phyloP scores from a whole-genome alignment of 2,797 vertebrate genomes.

The Thripadectes ignobilis region DNA sequence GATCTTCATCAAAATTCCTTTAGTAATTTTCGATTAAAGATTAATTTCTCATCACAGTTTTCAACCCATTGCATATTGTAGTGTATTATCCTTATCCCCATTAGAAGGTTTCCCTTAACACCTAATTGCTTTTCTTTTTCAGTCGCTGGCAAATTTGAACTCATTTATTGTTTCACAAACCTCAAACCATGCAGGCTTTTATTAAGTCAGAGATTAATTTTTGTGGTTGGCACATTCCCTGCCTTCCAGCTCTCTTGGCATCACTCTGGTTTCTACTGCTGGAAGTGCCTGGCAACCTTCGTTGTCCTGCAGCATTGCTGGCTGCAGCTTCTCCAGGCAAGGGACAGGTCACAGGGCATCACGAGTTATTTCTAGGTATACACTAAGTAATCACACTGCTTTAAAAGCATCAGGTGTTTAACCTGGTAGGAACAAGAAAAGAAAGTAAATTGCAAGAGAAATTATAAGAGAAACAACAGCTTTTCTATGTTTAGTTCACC shows the following conservation, averaged over 20 bases:
- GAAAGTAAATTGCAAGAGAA: background rate
- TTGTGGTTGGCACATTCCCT: constrained; percentile 25
- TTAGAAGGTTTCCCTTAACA: constrained; percentile 22
- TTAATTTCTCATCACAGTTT: constrained; percentile 18
- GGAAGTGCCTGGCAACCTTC: background rate
- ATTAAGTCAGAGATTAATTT: constrained; percentile 52
- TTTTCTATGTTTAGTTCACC: background rate
- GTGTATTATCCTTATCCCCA: constrained; percentile 13
- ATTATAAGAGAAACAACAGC: background rate
- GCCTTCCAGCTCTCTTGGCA: constrained; percentile 14
- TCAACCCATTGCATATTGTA: background rate
- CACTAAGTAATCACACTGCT: background rate
- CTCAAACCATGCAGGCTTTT: constrained; percentile 37
- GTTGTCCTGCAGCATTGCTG: background rate
- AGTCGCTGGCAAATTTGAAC: constrained; percentile 20
- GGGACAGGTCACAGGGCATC: background rate
- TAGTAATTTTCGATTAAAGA: constrained; percentile 34
- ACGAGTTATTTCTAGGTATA: background rate
- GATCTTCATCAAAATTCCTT: background rate
- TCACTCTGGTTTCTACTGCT: background rate
- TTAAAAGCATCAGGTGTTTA: background rate
- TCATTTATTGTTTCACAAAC: constrained; percentile 53
- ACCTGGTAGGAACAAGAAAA: background rate
- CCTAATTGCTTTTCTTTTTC: constrained; percentile 48
- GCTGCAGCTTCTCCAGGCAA: background rate